These are phyloP conservation scores for Ceraclea dissimilis DNA, from an alignment of 2,888 invertebrate species.

Conservation along the genomic window DNA sequence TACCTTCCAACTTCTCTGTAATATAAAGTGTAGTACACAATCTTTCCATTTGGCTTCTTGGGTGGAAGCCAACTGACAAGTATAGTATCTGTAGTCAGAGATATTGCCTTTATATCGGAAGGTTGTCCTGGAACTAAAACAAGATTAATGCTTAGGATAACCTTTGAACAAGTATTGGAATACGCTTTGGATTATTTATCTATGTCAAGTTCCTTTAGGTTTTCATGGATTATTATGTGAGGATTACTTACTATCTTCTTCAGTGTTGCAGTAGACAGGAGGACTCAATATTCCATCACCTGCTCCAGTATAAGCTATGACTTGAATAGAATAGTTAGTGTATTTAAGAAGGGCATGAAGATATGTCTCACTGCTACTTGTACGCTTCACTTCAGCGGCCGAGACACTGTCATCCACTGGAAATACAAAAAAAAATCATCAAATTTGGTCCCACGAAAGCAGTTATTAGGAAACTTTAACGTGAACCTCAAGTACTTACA, in stretches of 20 bases:
- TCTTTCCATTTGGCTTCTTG: constrained; percentile 69
- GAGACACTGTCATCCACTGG: constrained; percentile 35
- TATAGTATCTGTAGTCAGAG: constrained; percentile 73
- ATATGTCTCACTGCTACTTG: constrained; percentile 70
- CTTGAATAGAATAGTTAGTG: constrained; percentile 82
- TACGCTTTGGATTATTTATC: too few species aligned
- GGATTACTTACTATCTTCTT: constrained; percentile 65
- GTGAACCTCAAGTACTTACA: constrained; percentile 13
- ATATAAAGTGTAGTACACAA: constrained; percentile 76
- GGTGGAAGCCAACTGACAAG: constrained; percentile 82
- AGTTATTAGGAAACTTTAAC: too few species aligned
- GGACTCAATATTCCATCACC: constrained; percentile 78
- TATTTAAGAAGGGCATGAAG: constrained; percentile 72
- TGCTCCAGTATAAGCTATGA: constrained; percentile 74
- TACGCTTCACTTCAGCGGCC: constrained; percentile 67
- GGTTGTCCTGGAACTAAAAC: constrained; percentile 73
- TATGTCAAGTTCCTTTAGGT: too few species aligned
- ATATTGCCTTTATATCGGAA: constrained; percentile 74
- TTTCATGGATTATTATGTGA: too few species aligned
- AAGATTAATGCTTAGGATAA: too few species aligned
- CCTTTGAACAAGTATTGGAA: too few species aligned
- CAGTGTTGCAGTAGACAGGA: constrained; percentile 72
- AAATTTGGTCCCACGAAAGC: too few species aligned
- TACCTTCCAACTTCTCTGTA: constrained; percentile 62
- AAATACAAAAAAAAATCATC: constrained; percentile 2